Evolutionary conservation across 2,797 vertebrate genomes (phyloP), one percentile per base, ranked within the genome.

Genomic region (Psittacula derbiana): DNA sequence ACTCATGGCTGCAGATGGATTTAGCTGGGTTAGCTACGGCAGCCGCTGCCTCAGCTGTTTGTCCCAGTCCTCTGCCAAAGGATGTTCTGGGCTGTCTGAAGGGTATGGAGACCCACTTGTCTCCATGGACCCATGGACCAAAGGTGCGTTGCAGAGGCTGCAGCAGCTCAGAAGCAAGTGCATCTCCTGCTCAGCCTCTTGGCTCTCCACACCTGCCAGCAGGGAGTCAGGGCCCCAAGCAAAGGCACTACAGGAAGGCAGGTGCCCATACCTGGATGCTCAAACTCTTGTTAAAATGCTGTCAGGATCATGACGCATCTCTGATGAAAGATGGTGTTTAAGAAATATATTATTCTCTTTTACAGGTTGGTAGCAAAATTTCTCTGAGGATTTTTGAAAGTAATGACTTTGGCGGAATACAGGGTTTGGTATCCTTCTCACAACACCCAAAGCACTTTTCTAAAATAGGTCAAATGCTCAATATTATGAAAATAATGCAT

Each of bases 41-140:
- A 93, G 86, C 46, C 49, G 0, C 49, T 20, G 10, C n/a, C 67
- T 94, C 96, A 95, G 95, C 91, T 96, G 87, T 78, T 90, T 92
- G 72, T 41, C 52, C 57, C 57, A 61, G 33, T 49, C 38, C 38
- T 83, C 79, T 91, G 89, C 79, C 87, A 95, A 83, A 87, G 67
- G 31, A 87, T 91, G 78, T 90, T 93, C 85, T 95, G 57, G 40
- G 64, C 44, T 38, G 33, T 61, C 33, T 46, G 33, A 36, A 92
- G 41, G 31, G 5, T 5, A 21, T 62, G 55, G 7, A 24, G 36
- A 89, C 44, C 33, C 30, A 27, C 11, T 41, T 10, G 2, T 74
- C 23, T 73, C 69, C 20, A 33, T 23, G 53, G 20, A 44, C 3
- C 2, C 12, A 16, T 19, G 36, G 60, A 44, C 40, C 5, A 12